Evolutionary conservation across 1,140 invertebrate species (phyloP).

Genomic region (Lasioglossum baleicum): DNA sequence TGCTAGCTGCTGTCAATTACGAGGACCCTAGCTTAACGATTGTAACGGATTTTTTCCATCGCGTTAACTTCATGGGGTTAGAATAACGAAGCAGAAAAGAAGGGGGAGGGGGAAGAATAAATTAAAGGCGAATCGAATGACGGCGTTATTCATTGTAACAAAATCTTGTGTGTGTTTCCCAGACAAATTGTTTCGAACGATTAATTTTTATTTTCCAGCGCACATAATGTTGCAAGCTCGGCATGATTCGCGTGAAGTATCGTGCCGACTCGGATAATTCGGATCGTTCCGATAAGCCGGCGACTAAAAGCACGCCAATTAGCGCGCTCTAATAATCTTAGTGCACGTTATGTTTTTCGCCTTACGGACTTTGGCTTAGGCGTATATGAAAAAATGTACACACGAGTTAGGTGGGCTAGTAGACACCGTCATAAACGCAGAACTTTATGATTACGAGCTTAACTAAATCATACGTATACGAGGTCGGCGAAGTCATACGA

Average conservation of each 20-base stretch:
- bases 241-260: neutral
- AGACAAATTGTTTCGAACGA: neutral
- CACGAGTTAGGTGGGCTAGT: neutral
- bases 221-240: neutral
- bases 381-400: constrained; percentile 5
- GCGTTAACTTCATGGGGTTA: constrained; percentile 42
- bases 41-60: constrained; percentile 40
- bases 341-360: constrained; percentile 7
- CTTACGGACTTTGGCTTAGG: constrained; percentile 10
- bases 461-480: constrained; percentile 44
- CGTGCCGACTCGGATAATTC: neutral
- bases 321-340: constrained; percentile 15
- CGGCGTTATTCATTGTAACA: neutral
- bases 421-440: constrained; percentile 38
- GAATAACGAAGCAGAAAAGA: constrained; percentile 40
- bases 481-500: constrained; percentile 28
- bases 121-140: constrained; percentile 32
- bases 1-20: constrained; percentile 43
- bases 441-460: constrained; percentile 49
- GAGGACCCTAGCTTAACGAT: constrained; percentile 31
- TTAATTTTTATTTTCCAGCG: neutral
- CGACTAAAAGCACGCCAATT: constrained; percentile 30
- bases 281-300: constrained; percentile 13
- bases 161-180: neutral
- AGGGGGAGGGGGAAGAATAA: constrained; percentile 19